Percentiles rank a stretch among this genome's conserved stretches.
Conservation (phyloP, 2,797 vertebrate genomes). For the Pterois miles region DNA sequence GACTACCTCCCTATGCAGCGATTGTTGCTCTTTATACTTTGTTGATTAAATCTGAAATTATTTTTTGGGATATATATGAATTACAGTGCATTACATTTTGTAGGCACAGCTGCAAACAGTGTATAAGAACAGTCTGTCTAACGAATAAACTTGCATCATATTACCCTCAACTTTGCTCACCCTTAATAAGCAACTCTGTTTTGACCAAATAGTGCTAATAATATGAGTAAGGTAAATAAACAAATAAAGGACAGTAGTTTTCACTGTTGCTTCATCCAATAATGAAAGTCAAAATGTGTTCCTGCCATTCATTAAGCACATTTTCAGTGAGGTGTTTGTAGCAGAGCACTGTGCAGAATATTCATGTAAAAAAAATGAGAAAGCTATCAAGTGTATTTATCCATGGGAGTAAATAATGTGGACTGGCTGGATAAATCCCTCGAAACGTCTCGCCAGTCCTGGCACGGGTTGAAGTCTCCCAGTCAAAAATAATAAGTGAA, state of each 20-base stretch:
- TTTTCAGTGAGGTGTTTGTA: constrained; percentile 24
- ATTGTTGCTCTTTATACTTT: neutral
- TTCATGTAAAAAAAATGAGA: constrained; percentile 15
- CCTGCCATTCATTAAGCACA: neutral
- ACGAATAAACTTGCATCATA: constrained; percentile 20
- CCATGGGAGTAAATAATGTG: constrained; percentile 53
- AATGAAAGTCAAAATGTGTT: neutral
- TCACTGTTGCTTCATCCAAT: constrained; percentile 3
- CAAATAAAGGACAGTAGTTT: constrained; percentile 17
- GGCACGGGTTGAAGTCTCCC: constrained; percentile 52
- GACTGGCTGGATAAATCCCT: constrained; percentile 46
- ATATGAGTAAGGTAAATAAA: constrained; percentile 48
- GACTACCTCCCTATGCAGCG: neutral
- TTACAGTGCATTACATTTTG: neutral
- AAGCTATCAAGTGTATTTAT: constrained; percentile 61
- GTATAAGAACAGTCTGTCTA: constrained; percentile 13
- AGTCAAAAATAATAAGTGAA: constrained; percentile 72
- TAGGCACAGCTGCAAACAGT: neutral
- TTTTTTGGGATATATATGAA: neutral
- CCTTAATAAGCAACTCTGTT: constrained; percentile 20
- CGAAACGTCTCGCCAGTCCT: constrained; percentile 43
- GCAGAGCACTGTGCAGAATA: constrained; percentile 29
- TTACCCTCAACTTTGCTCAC: constrained; percentile 10
- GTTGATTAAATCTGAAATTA: neutral
- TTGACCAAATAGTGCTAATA: constrained; percentile 28